Evolutionary conservation across 1,140 invertebrate genomes (phyloP), one percentile per base, ranked within the genome.

Genomic region (Megathymus violae): DNA sequence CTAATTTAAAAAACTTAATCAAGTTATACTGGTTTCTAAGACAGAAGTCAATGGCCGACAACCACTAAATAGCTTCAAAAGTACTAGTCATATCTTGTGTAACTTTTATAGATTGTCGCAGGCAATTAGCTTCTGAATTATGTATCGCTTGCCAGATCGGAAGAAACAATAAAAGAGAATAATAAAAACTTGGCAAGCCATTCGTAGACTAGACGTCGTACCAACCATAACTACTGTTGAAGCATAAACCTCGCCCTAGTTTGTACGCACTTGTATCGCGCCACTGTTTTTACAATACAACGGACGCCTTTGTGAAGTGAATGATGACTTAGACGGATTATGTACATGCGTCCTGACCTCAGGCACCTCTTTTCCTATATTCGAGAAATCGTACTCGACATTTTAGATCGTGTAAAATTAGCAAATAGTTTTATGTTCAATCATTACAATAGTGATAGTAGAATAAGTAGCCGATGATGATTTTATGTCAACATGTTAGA

Each of bases 131-230:
- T 34, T 43, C 51, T 46, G 41, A 63, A 43, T 34, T 31, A 56
- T 56, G 50, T 34, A 40, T 38, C 36, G 41, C 44, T 60, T 60
- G 56, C 56, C 56, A 54, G 54, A 64, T 47, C 51, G 64, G 48
- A 40, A 61, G 64, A 47, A 62, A 48, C 48, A 56, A 66, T 52
- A 66, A 61, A 48, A 56, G 50, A 22, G 43, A 56, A 61, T 59
- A 54, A 66, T 66, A 66, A 62, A 61, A 60, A 48, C 43, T 64
- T 66, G 64, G 64, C 64, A 61, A 51, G 56, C 41, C 58, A 36
- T 27, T 58, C 54, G 31, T n/a, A n/a, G n/a, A n/a, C n/a, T n/a
- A 46, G 43, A 1, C 27, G 27, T 31, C 27, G 27, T 9, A 31
- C 27, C 27, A 11, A n/a, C 27, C 41, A 46, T 34, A 58, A 58